Percentiles rank a stretch among this genome's conserved stretches.
These are phyloP conservation scores for Pundamilia nyererei DNA, from an alignment of 2,113 vertebrate genomes.

Conservation along the genomic window DNA sequence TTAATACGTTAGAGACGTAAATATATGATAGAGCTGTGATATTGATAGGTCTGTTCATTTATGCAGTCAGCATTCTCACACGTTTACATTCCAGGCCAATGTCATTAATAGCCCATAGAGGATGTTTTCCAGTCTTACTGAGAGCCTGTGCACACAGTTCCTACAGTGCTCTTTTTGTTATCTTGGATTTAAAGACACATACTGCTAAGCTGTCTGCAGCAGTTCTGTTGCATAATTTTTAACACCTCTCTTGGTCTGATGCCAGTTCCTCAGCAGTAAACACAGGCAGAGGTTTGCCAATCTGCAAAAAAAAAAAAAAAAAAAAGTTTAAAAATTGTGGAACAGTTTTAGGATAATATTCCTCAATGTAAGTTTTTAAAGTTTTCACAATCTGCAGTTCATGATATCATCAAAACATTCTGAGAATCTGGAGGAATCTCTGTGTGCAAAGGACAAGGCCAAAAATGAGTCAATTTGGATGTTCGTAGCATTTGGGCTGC, in stretches of 20 bases:
- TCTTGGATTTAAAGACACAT: not conserved
- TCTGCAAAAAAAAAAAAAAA: not conserved
- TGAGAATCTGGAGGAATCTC: not conserved
- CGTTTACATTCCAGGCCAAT: not conserved
- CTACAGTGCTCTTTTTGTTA: not conserved
- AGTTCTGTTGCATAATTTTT: not conserved
- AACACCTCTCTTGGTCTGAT: not conserved
- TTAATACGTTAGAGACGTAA: not conserved
- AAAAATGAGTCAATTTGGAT: not conserved
- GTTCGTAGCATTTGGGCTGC: not conserved
- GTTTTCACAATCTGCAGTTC: not conserved
- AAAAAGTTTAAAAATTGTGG: rapidly evolving
- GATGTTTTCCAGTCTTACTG: not conserved
- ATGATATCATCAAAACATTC: not conserved
- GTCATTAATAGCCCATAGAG: not conserved
- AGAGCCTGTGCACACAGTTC: not conserved
- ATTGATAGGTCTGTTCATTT: not conserved
- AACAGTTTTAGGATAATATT: not conserved
- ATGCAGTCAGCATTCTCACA: not conserved
- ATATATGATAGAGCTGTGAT: not conserved
- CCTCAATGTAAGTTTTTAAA: not conserved
- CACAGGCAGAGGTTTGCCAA: not conserved
- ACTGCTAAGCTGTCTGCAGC: not conserved
- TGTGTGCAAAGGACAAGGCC: not conserved
- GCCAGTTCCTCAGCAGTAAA: not conserved